Percentiles rank a stretch among this genome's conserved stretches.
Evolutionary conservation across 2,888 invertebrate genomes (phyloP).

Genomic region (Lamellibrachia satsuma): DNA sequence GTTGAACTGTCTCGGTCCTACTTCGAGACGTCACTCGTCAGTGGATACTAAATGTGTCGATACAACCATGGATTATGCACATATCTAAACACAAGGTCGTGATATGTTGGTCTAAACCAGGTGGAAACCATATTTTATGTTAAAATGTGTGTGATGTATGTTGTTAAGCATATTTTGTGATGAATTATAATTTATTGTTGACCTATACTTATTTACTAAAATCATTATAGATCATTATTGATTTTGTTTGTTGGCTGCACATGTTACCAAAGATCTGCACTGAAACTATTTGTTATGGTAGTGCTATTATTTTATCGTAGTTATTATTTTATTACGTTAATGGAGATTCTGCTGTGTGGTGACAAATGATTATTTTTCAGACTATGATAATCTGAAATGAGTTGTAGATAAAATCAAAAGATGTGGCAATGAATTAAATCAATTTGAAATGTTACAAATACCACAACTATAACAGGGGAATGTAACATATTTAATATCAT

Average conservation of each 20-base stretch:
- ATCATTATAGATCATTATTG: background rate
- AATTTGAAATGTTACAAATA: background rate
- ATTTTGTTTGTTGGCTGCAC: background rate
- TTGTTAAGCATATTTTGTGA: constrained; percentile 2
- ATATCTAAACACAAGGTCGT: background rate
- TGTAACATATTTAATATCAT: background rate
- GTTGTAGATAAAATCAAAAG: background rate
- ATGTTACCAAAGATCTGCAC: background rate
- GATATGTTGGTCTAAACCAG: background rate
- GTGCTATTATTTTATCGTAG: background rate
- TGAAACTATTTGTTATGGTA: background rate
- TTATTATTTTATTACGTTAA: background rate
- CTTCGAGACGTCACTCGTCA: background rate
- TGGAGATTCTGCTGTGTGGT: background rate
- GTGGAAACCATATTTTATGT: background rate
- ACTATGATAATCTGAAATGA: background rate
- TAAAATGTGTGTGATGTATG: background rate
- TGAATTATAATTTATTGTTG: background rate
- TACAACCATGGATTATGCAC: background rate
- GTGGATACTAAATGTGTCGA: background rate
- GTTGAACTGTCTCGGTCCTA: background rate
- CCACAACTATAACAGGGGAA: background rate
- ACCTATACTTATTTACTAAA: background rate
- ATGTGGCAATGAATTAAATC: background rate
- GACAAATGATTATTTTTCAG: background rate